Evolutionary conservation across 2,113 vertebrate species (phyloP).

Genomic region (Carlito syrichta): DNA sequence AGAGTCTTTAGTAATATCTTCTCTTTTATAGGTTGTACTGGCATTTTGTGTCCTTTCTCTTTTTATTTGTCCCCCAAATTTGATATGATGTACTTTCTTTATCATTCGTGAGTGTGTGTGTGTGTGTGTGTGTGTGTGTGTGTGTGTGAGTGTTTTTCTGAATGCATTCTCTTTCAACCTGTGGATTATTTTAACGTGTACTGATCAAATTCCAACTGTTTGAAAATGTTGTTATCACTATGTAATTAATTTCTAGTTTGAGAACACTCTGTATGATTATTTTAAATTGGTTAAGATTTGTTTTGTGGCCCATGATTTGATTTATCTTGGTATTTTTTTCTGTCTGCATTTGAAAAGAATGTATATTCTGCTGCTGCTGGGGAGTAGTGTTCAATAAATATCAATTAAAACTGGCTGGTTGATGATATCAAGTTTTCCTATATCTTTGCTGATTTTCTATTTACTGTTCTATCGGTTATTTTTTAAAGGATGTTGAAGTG

Average conservation of each 20-base stretch:
- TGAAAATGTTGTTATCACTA: background rate
- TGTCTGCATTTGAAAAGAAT: background rate
- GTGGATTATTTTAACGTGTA: background rate
- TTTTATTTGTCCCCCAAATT: background rate
- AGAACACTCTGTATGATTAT: background rate
- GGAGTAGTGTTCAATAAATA: background rate
- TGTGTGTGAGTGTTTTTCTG: background rate
- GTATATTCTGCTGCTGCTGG: background rate
- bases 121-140: background rate
- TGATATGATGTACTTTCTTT: background rate
- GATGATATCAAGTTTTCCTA: background rate
- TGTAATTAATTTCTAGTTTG: background rate
- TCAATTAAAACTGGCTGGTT: background rate
- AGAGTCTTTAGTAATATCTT: background rate
- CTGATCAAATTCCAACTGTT: background rate
- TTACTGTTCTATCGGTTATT: background rate
- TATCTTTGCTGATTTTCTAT: background rate
- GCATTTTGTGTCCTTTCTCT: background rate
- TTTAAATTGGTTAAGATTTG: background rate
- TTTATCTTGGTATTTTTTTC: background rate
- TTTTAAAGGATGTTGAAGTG: background rate
- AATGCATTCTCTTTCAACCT: background rate
- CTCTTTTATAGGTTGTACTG: background rate
- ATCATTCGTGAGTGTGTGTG: background rate
- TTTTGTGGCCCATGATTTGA: background rate